These are phyloP conservation scores for Sweltsa coloradensis DNA, from an alignment of 1,140 invertebrate species.

Conservation along the genomic window DNA sequence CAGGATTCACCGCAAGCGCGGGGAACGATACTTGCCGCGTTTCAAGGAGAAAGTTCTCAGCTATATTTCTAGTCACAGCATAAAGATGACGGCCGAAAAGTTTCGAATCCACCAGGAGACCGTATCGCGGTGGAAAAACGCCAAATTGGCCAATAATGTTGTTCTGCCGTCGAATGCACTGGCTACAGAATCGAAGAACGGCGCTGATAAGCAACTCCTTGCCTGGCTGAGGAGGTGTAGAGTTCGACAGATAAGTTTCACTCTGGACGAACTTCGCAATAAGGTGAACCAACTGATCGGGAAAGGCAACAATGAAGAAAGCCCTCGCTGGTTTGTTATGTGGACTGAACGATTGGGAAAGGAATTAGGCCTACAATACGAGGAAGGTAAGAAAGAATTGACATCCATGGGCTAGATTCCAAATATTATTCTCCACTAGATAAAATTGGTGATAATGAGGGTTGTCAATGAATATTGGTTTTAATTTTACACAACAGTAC, in stretches of 20 bases:
- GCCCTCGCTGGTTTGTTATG: background rate
- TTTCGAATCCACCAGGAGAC: conserved; percentile 18
- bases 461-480: too few relatives aligned
- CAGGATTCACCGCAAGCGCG: conserved; percentile 11
- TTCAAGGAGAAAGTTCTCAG: conserved; percentile 20
- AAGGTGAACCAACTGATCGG: background rate
- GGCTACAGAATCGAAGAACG: conserved; percentile 2
- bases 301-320: background rate
- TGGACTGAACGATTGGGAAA: too few relatives aligned
- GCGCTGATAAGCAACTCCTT: conserved; percentile 1
- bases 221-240: conserved; percentile 7
- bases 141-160: conserved; percentile 5
- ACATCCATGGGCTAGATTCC: too few relatives aligned
- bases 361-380: too few relatives aligned
- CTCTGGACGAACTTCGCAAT: conserved; percentile 1
- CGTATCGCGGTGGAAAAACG: conserved; percentile 17
- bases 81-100: conserved; percentile 17
- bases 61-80: conserved; percentile 15
- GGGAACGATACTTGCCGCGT: conserved; percentile 19
- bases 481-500: too few relatives aligned
- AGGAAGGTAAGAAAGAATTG: too few relatives aligned
- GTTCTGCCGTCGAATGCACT: background rate
- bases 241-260: background rate
- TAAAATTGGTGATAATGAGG: too few relatives aligned
- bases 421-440: too few relatives aligned